Evolutionary conservation across 2,797 vertebrate species (phyloP).

Genomic region (Sebastiscus tertius): DNA sequence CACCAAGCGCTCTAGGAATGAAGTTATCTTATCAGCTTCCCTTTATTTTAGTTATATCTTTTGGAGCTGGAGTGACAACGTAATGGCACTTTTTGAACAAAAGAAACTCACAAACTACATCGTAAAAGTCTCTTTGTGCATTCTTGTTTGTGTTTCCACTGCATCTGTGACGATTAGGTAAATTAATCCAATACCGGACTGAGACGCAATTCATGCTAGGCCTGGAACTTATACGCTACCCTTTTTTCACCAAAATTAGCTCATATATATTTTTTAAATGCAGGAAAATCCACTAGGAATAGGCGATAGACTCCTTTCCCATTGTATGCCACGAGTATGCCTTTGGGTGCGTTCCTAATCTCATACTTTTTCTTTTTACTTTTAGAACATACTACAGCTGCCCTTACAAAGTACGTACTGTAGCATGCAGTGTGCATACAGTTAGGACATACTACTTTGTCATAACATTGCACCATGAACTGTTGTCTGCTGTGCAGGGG

Average conservation of each 20-base stretch:
- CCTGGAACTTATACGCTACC: background rate
- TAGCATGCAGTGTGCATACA: fast-evolving
- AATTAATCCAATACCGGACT: background rate
- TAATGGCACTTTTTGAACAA: background rate
- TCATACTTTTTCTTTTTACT: too few relatives aligned
- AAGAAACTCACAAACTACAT: background rate
- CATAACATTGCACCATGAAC: too few relatives aligned
- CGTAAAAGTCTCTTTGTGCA: background rate
- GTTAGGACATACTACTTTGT: too few relatives aligned
- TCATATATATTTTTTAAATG: too few relatives aligned
- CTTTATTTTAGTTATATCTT: background rate
- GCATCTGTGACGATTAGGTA: background rate
- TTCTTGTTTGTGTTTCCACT: background rate
- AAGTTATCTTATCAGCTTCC: background rate
- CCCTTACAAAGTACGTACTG: too few relatives aligned
- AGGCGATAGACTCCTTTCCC: fast-evolving
- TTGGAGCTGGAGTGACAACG: background rate
- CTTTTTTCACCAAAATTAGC: background rate
- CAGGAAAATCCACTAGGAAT: too few relatives aligned
- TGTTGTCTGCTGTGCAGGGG: fast-evolving
- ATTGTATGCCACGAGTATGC: background rate
- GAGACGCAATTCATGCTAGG: fast-evolving
- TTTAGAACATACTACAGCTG: too few relatives aligned
- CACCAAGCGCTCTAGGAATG: background rate
- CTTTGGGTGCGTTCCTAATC: too few relatives aligned